Evolutionary conservation across 1,140 invertebrate species (phyloP).

Genomic region (Leptestheria dahalacensis): DNA sequence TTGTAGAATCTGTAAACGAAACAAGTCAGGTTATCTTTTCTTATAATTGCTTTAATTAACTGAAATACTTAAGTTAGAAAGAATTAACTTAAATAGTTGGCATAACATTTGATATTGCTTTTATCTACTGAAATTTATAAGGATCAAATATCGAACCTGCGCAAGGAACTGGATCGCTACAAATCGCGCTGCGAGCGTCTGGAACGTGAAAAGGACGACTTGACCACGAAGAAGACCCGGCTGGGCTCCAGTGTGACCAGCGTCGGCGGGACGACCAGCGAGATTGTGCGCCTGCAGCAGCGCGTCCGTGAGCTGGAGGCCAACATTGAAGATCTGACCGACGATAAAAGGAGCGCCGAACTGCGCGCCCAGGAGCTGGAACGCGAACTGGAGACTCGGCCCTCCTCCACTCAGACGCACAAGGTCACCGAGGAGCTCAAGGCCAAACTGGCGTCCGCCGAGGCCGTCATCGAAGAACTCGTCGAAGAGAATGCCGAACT

Average conservation of each 20-base stretch:
- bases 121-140: no score
- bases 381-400: constrained; percentile 30
- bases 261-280: constrained; percentile 13
- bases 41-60: not conserved
- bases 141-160: constrained; percentile 23
- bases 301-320: constrained; percentile 67
- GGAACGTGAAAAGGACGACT: constrained; percentile 75
- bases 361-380: constrained; percentile 54
- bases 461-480: constrained; percentile 76
- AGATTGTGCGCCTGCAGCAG: constrained; percentile 51
- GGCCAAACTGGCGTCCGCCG: constrained; percentile 64
- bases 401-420: constrained; percentile 5
- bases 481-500: constrained; percentile 94
- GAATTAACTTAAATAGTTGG: no score
- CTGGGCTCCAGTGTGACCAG: not conserved
- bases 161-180: constrained; percentile 37
- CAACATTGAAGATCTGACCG: constrained; percentile 56
- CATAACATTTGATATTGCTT: no score
- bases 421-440: constrained; percentile 32
- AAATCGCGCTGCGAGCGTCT: constrained; percentile 43
- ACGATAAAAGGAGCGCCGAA: constrained; percentile 61
- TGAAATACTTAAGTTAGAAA: no score
- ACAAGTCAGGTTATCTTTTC: not conserved
- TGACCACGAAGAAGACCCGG: constrained; percentile 28
- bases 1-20: no score